Evolutionary conservation across 2,888 invertebrate genomes (phyloP).

Genomic region (Strigamia transsilvanica): DNA sequence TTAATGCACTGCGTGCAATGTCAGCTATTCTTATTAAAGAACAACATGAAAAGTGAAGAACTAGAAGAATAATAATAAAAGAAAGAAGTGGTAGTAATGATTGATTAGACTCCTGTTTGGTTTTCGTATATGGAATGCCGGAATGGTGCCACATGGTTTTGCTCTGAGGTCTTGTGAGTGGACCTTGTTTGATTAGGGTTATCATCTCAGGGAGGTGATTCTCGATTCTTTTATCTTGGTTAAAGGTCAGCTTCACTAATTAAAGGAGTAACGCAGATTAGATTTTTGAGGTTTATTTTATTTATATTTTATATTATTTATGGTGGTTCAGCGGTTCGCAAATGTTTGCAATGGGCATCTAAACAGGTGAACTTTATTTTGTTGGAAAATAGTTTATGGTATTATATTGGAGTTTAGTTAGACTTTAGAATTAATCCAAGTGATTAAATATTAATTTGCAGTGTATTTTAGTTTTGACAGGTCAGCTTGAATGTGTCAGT

Average conservation of each 20-base stretch:
- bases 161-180: conserved; percentile 7
- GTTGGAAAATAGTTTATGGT: background rate
- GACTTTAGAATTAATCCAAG: conserved; percentile 24
- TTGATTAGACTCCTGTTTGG: conserved; percentile 4
- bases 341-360: background rate
- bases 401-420: background rate
- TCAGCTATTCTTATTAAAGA: conserved; percentile 41
- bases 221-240: background rate
- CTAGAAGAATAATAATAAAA: background rate
- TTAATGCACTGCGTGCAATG: conserved; percentile 20
- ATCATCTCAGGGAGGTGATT: background rate
- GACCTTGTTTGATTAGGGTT: conserved; percentile 24
- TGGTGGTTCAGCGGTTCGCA: background rate
- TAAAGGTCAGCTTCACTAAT: conserved; percentile 22
- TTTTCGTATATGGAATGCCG: no score
- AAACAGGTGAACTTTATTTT: background rate
- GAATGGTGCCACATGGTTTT: conserved; percentile 25
- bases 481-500: conserved; percentile 43
- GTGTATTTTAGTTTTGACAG: conserved; percentile 38
- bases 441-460: conserved; percentile 41
- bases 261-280: background rate
- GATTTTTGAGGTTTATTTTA: background rate
- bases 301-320: background rate
- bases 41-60: background rate
- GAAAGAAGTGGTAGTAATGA: background rate